A percentile compares a stretch with the other conserved stretches of the same genome.
Evolutionary conservation across 2,888 invertebrate genomes (phyloP).

Genomic region (Papilio demoleus): DNA sequence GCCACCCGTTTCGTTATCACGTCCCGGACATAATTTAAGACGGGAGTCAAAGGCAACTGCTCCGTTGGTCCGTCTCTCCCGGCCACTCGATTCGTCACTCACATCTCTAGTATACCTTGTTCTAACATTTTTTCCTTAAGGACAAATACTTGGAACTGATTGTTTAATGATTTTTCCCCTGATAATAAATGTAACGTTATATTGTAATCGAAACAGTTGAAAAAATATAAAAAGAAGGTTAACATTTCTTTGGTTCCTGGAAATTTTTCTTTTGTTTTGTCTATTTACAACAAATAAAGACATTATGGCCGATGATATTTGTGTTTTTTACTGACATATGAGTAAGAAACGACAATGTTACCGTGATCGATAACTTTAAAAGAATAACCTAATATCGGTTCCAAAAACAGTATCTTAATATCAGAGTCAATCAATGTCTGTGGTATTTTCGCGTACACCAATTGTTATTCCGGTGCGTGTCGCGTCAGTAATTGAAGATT

Average conservation of each 20-base stretch:
- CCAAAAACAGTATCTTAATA: no score
- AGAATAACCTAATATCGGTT: no score
- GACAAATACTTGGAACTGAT: background rate
- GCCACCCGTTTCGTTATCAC: conserved; percentile 69
- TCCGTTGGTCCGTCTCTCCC: conserved; percentile 43
- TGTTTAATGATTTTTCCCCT: background rate
- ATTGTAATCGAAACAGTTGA: background rate
- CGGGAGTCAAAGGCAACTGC: conserved; percentile 56
- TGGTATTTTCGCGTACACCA: conserved; percentile 43
- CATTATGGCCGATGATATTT: background rate
- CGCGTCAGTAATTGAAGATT: conserved; percentile 47
- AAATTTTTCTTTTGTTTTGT: background rate
- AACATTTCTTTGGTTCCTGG: background rate
- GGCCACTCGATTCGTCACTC: conserved; percentile 47
- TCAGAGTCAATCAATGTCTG: conserved; percentile 1
- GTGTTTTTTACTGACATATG: no score
- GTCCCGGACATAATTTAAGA: conserved; percentile 81
- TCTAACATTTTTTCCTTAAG: conserved; percentile 43
- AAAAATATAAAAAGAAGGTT: background rate
- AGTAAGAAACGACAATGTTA: no score
- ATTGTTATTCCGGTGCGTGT: conserved; percentile 29
- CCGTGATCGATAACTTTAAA: no score
- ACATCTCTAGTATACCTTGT: conserved; percentile 51
- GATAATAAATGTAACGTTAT: background rate
- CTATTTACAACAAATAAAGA: no score